Base-by-base conservation (phyloP, 2,113 vertebrate species). In the Empidonax alnorum region DNA sequence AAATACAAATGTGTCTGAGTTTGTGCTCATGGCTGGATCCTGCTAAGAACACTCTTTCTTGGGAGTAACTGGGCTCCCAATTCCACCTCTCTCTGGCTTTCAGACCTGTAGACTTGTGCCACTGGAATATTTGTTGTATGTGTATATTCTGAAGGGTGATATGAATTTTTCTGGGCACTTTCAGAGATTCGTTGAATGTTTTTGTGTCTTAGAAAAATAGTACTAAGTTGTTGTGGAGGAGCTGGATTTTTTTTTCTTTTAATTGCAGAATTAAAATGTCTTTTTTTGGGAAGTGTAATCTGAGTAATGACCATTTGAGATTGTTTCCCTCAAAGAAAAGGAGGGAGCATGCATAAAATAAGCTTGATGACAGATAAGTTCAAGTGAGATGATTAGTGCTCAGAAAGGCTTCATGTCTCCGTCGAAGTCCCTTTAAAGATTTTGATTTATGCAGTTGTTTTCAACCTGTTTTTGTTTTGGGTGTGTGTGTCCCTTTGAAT, bases 401-500 rank as follows among this genome's bases (percentile, higher is more conserved):
- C 89, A 95, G 97, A 96, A 94, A 85, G 68, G 31, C 55, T 44
- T 83, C 63, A 80, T 95, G 91, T 97, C 89, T 97, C 97, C 74
- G 2, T 53, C 93, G 52, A 96, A 79, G 76, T 86, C 83, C 94
- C 52, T 92, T 75, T 71, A 61, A 90, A 87, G n/a, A 88, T 82
- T 97, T 97, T 90, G 84, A 83, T 52, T 94, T 97, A 90, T 96
- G 86, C 85, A 63, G 90, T 91, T 97, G 84, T 96, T 97, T 96
- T 97, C 90, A 86, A 96, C 67, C 74, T 98, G 87, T 75, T 97
- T 92, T 97, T 92, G 93, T 94, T 96, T 87, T 56, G 87, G 90
- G 90, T 72, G 90, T 90, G 94, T 90, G 94, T 96, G 82, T 81
- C 23, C 97, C 84, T 94, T 84, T 97, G 94, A 96, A 98, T 97